Evolutionary conservation across 2,797 vertebrate genomes (phyloP), one percentile per base, ranked within the genome.

Genomic region (Bradypus variegatus): DNA sequence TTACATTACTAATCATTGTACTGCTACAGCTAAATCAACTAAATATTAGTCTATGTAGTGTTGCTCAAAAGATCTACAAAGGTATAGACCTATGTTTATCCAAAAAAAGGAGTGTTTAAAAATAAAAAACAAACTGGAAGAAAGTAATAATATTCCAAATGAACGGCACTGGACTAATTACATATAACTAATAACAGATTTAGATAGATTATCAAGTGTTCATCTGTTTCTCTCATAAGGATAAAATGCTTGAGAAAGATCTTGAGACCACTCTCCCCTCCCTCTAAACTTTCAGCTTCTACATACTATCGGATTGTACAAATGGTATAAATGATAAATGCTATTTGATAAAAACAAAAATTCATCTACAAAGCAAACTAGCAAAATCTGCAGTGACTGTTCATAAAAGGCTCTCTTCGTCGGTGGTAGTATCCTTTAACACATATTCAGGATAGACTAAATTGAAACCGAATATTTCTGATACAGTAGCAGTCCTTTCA

Each of bases 71-170:
- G 75, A 95, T 76, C 90, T 95, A 45, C 41, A 45, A 45, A 45
- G 41, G 41, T 45, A 45, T 45, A 45, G 41, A 45, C 41, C 41
- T 80, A 89, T 60, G 91, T 86, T 73, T 92, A 95, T 93, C 94
- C 90, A 48, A 93, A 95, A 55, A 95, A 94, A 89, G 91, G 94
- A 95, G 89, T 93, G 93, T 95, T 89, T 91, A 95, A 92, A 93
- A 86, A 83, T 45, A 45, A 90, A 50, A 88, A 23, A n/a, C 16
- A 38, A 85, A 85, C 60, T 12, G 4, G 15, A 62, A 45, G 55
- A 65, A 75, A 82, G 58, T 58, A 65, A 18, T 82, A 21, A 79
- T 45, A 45, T 45, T 45, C 41, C 41, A 45, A 45, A 45, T 45
- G 41, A 45, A 45, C 8, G 41, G 41, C 41, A 45, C 41, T 45